Evolutionary conservation across 2,888 invertebrate genomes (phyloP).

Genomic region (Cataglyphis cursor): DNA sequence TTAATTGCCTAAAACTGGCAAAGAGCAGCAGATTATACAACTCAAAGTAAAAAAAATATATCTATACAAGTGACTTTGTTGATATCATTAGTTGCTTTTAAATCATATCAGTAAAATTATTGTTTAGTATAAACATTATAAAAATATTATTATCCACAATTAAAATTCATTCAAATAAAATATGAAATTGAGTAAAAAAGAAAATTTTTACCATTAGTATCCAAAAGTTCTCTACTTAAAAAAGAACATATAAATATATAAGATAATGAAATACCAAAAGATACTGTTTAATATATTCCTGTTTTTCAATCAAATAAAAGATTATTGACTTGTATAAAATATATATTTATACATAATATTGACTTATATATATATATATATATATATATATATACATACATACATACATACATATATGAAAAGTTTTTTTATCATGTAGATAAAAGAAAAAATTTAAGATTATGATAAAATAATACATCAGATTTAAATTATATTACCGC

Average conservation of each 20-base stretch:
- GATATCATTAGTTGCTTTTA: constrained; percentile 55
- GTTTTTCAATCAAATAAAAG: not conserved
- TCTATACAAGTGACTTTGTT: constrained; percentile 34
- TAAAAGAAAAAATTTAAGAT: constrained; percentile 7
- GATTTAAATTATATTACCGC: not conserved
- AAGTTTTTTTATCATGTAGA: not conserved
- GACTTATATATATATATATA: not conserved
- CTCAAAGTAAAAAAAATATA: constrained; percentile 29
- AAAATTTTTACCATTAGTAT: constrained; percentile 24
- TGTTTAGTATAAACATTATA: constrained; percentile 8
- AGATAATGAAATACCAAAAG: constrained; percentile 61
- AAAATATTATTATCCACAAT: constrained; percentile 13
- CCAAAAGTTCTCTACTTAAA: constrained; percentile 49
- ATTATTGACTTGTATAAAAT: not conserved
- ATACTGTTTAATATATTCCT: constrained; percentile 54
- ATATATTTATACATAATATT: too few relatives aligned
- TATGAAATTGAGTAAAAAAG: not conserved
- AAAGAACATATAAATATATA: constrained; percentile 57
- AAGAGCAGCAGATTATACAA: constrained; percentile 47
- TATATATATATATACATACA: not conserved
- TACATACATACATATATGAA: not conserved
- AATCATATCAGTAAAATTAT: constrained; percentile 18
- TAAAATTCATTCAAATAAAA: constrained; percentile 20
- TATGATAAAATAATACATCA: not conserved
- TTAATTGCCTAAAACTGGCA: constrained; percentile 64